Conservation (phyloP, 2,113 vertebrate genomes). For the Brienomyrus brachyistius region DNA sequence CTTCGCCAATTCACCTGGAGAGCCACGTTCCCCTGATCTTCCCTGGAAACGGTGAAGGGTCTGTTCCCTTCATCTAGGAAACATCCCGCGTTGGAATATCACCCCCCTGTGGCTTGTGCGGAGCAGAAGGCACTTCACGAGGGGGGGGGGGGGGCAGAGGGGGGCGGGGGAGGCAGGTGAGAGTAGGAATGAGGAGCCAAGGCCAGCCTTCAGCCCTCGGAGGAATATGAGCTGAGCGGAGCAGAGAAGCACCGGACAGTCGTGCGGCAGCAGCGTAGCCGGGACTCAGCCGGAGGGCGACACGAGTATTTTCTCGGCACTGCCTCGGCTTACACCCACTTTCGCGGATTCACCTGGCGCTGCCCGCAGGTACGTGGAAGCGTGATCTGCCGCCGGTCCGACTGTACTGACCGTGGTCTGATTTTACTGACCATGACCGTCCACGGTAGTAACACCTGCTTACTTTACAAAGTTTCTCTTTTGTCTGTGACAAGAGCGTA, state of each 20-base stretch:
- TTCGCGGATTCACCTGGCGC: not conserved
- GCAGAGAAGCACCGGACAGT: not conserved
- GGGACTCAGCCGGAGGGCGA: not conserved
- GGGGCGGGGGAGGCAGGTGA: not conserved
- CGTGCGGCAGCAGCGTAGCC: not conserved
- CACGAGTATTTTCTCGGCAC: not conserved
- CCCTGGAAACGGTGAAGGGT: not conserved
- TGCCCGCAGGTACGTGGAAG: not conserved
- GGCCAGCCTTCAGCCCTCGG: not conserved
- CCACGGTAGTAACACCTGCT: not conserved
- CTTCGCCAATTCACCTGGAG: not conserved
- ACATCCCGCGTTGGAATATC: not conserved
- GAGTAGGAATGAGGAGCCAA: not conserved
- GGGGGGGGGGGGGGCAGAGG: not conserved
- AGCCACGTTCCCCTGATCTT: not conserved
- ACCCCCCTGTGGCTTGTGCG: not conserved
- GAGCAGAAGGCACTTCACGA: not conserved
- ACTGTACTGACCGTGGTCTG: not conserved
- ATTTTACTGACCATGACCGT: not conserved
- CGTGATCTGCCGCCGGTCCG: not conserved
- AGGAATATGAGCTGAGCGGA: not conserved
- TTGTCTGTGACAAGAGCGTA: not conserved
- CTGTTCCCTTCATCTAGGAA: not conserved
- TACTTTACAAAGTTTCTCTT: not conserved
- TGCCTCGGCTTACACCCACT: not conserved